Evolutionary conservation across 2,113 vertebrate species (phyloP).

Genomic region (Progne subis): DNA sequence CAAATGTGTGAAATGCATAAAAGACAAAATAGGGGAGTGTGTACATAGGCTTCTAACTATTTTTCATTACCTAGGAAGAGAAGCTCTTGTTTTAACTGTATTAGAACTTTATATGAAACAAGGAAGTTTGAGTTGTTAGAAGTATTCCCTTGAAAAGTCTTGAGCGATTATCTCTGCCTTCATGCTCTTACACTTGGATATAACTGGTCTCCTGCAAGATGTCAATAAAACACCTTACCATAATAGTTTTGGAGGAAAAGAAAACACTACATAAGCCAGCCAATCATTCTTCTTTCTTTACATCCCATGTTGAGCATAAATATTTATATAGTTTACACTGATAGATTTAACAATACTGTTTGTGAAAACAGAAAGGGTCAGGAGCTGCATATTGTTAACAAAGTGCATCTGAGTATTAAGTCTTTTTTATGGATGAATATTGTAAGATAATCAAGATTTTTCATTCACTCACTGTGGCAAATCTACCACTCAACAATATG

Average conservation of each 20-base stretch:
- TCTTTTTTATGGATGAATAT: not conserved
- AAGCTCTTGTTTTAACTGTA: not conserved
- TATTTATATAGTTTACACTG: not conserved
- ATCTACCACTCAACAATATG: not conserved
- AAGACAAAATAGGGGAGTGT: not conserved
- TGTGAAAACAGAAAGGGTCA: not conserved
- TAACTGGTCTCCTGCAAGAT: not conserved
- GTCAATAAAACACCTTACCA: not conserved
- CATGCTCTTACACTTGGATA: not conserved
- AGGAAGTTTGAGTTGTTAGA: not conserved
- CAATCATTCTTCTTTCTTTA: not conserved
- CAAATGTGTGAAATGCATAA: not conserved
- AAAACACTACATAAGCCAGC: accelerated
- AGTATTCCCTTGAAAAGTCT: not conserved
- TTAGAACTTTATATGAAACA: not conserved
- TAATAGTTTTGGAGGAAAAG: not conserved
- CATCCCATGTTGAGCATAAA: not conserved
- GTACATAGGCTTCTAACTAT: accelerated
- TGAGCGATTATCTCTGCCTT: not conserved
- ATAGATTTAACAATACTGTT: not conserved
- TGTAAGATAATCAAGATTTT: not conserved
- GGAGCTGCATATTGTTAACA: not conserved
- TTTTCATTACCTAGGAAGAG: not conserved
- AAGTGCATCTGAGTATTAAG: not conserved
- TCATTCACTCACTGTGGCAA: not conserved